These are phyloP conservation scores for Cantharis lateralis DNA, from an alignment of 2,888 invertebrate species.

Conservation along the genomic window DNA sequence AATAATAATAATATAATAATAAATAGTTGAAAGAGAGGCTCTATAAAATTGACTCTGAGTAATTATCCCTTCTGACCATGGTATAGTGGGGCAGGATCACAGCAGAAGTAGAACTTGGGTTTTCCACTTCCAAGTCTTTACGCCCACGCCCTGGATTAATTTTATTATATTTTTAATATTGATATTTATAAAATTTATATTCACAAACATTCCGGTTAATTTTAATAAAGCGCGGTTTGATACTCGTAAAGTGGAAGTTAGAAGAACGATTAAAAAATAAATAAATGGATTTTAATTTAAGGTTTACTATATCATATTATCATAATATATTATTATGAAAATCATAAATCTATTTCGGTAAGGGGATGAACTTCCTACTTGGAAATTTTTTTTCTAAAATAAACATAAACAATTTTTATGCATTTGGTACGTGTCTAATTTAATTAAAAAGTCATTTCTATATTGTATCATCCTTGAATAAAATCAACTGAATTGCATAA, in stretches of 20 bases:
- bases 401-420: background rate
- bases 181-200: background rate
- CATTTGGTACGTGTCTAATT: constrained; percentile 34
- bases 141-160: no score
- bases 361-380: background rate
- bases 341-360: no score
- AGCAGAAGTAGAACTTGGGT: background rate
- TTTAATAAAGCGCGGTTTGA: background rate
- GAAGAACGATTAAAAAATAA: no score
- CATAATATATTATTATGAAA: no score
- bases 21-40: no score
- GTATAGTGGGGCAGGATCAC: no score
- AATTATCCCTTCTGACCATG: no score
- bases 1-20: no score
- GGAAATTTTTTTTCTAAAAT: background rate
- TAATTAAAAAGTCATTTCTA: constrained; percentile 42
- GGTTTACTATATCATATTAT: no score
- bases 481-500: constrained; percentile 37
- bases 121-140: background rate
- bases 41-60: no score
- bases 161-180: background rate
- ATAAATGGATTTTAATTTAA: no score
- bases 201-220: background rate
- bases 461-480: constrained; percentile 36
- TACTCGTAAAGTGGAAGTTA: background rate